Percentiles rank a stretch among this genome's conserved stretches.
These are phyloP conservation scores for Mormyrops attenuatus DNA, from an alignment of 2,797 vertebrate genomes.

Conservation along the genomic window DNA sequence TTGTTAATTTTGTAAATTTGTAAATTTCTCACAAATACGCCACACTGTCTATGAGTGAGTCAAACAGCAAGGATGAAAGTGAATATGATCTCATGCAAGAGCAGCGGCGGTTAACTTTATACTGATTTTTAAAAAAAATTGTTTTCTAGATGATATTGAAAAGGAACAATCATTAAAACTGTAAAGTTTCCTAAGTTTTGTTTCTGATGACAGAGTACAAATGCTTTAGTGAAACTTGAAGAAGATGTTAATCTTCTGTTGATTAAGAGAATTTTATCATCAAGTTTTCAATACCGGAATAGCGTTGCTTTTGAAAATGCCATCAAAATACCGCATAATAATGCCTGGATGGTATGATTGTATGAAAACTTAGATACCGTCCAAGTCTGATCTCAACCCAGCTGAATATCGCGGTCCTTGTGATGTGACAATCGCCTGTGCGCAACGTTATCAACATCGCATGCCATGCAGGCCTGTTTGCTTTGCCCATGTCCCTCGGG, in stretches of 20 bases:
- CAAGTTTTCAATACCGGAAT: background rate
- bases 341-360: background rate
- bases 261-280: background rate
- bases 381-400: no score
- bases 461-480: background rate
- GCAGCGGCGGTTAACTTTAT: background rate
- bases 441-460: no score
- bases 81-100: background rate
- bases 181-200: background rate
- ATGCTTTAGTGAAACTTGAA: background rate
- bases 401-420: no score
- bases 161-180: background rate
- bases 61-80: background rate
- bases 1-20: background rate
- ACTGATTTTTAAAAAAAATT: background rate
- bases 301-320: background rate
- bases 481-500: background rate
- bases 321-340: background rate
- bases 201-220: background rate
- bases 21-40: background rate
- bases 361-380: no score
- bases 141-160: background rate
- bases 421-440: no score
- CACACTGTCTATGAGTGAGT: background rate
- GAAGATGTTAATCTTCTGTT: background rate